Percentiles rank a stretch among this genome's conserved stretches.
These are phyloP conservation scores for Magallana angulata DNA, from an alignment of 1,140 invertebrate genomes.

Conservation along the genomic window DNA sequence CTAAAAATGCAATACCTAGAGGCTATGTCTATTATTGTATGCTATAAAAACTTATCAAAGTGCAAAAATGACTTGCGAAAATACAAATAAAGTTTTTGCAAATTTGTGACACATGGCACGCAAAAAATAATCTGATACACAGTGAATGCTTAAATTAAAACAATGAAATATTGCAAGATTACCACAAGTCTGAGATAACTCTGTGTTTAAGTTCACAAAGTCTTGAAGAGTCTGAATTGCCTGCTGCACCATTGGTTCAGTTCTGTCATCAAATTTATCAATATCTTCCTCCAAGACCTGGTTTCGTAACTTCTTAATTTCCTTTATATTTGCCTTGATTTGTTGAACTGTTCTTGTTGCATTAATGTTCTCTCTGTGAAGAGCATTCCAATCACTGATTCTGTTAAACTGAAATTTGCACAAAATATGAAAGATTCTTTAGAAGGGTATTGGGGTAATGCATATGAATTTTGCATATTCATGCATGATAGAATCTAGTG, in stretches of 20 bases:
- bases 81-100: too few species aligned
- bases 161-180: not conserved
- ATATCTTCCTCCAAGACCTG: slow-evolving; percentile 71
- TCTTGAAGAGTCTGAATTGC: slow-evolving; percentile 65
- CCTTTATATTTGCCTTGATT: slow-evolving; percentile 72
- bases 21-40: too few species aligned
- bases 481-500: too few species aligned
- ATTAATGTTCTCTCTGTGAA: slow-evolving; percentile 74
- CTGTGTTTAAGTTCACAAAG: slow-evolving; percentile 1
- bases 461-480: too few species aligned
- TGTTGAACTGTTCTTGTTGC: slow-evolving; percentile 75
- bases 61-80: too few species aligned
- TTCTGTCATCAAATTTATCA: slow-evolving; percentile 67
- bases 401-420: slow-evolving; percentile 62
- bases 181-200: not conserved
- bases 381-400: slow-evolving; percentile 67
- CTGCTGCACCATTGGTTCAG: slow-evolving; percentile 64
- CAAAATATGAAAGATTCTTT: not conserved
- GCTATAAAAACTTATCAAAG: too few species aligned
- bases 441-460: too few species aligned
- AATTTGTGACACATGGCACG: too few species aligned
- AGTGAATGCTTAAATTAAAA: too few species aligned
- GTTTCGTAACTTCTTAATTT: slow-evolving; percentile 71
- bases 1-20: too few species aligned
- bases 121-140: not conserved